Percentiles rank a stretch among this genome's conserved stretches.
These are phyloP conservation scores for Nothura maculosa DNA, from an alignment of 2,797 vertebrate genomes.

Conservation along the genomic window DNA sequence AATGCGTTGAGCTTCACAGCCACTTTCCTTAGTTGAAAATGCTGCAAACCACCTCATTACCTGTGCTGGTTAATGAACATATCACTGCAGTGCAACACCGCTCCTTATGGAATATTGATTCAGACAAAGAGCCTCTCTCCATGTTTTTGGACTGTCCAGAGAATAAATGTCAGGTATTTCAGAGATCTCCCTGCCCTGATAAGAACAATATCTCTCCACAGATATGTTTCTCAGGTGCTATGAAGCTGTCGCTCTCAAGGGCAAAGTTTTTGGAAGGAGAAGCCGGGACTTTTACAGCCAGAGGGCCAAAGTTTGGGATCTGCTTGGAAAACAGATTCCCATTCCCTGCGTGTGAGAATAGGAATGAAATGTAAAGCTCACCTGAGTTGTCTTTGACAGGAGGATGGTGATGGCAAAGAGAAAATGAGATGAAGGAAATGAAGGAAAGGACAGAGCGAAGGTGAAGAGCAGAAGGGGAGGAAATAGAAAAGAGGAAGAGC, in stretches of 20 bases:
- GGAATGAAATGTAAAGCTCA: not conserved
- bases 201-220: not conserved
- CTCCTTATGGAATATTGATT: not conserved
- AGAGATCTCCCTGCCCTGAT: not conserved
- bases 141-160: not conserved
- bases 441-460: not conserved
- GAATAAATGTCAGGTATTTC: not conserved
- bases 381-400: not conserved
- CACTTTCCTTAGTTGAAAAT: not conserved
- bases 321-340: not conserved
- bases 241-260: not conserved
- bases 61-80: fast-evolving
- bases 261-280: not conserved
- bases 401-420: not conserved
- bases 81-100: not conserved
- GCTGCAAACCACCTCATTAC: not conserved
- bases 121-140: not conserved
- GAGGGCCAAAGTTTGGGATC: not conserved
- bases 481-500: not conserved
- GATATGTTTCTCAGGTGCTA: fast-evolving
- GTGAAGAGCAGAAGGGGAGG: not conserved
- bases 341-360: not conserved
- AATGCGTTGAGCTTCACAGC: not conserved
- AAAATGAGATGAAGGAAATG: slow-evolving; percentile 18
- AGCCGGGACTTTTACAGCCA: not conserved